phyloP scores from a whole-genome alignment of 2,113 vertebrate genomes.

The Cricetomys ansorgei region DNA sequence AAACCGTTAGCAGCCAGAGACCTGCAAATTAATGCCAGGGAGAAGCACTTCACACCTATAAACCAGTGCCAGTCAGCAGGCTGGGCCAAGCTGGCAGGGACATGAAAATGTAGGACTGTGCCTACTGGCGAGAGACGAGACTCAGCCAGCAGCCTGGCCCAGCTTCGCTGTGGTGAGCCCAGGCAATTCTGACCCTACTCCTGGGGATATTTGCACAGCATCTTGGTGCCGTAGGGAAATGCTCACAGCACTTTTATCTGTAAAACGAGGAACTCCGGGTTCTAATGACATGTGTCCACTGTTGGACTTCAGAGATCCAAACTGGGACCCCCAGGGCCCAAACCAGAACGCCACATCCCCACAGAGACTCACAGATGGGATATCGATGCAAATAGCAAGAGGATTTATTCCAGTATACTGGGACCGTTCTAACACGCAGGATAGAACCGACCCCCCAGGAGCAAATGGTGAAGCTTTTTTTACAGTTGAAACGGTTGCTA shows the following conservation, averaged over 20 bases:
- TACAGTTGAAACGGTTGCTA: too few relatives aligned
- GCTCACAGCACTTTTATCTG: too few relatives aligned
- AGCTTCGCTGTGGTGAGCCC: neutral
- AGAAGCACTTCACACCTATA: neutral
- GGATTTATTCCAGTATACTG: too few relatives aligned
- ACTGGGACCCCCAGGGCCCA: too few relatives aligned
- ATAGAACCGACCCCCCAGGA: too few relatives aligned
- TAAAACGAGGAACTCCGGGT: neutral
- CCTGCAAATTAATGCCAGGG: neutral
- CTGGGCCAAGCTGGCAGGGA: neutral
- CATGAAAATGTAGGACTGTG: fast-evolving
- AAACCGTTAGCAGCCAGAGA: neutral
- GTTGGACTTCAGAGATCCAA: too few relatives aligned
- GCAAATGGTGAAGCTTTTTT: too few relatives aligned
- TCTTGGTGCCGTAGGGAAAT: neutral
- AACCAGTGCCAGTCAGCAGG: neutral
- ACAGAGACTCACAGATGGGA: too few relatives aligned
- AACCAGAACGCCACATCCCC: too few relatives aligned
- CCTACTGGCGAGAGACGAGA: neutral
- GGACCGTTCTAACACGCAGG: too few relatives aligned
- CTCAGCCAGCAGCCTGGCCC: neutral
- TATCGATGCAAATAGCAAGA: too few relatives aligned
- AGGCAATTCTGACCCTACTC: neutral
- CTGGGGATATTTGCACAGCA: neutral
- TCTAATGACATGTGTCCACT: neutral